Percentiles rank a stretch among this genome's conserved stretches.
Conservation (phyloP, 2,888 invertebrate species). For the Orthonychiurus folsomi region DNA sequence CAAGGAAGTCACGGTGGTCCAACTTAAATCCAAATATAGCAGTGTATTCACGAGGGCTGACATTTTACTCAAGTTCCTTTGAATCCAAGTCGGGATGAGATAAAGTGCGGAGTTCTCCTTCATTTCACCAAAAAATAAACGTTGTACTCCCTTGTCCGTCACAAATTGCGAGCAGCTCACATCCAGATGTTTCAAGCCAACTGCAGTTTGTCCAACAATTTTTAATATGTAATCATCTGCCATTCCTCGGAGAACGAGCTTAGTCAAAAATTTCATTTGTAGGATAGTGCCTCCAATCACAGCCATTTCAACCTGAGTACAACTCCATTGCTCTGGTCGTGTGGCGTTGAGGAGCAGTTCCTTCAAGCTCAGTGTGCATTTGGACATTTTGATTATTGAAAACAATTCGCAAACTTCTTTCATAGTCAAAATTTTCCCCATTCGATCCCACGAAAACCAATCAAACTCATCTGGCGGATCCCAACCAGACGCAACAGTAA, state of each 20-base stretch:
- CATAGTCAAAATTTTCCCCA: conserved; percentile 6
- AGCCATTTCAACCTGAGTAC: not conserved
- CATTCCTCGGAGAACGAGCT: conserved; percentile 6
- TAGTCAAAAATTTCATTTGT: conserved; percentile 5
- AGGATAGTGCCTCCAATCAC: not conserved
- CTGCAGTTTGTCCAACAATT: not conserved
- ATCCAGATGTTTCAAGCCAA: conserved; percentile 3
- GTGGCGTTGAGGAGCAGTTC: conserved; percentile 7
- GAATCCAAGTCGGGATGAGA: not conserved
- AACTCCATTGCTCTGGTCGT: not conserved
- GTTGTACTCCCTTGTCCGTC: conserved; percentile 3
- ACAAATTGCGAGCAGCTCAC: conserved; percentile 5
- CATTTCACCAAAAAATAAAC: not conserved
- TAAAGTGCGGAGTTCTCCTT: not conserved
- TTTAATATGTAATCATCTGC: conserved; percentile 14
- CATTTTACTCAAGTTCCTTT: conserved; percentile 3
- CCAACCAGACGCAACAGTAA: not conserved
- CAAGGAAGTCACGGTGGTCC: conserved; percentile 7
- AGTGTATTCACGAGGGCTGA: not conserved
- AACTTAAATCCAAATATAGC: conserved; percentile 11
- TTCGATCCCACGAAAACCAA: conserved; percentile 9
- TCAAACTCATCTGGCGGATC: conserved; percentile 5
- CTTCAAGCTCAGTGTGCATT: not conserved
- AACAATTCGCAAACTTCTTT: conserved; percentile 7
- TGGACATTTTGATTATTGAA: conserved; percentile 4